Base-by-base conservation (phyloP, 2,888 invertebrate species). In the Bellardia pandia region DNA sequence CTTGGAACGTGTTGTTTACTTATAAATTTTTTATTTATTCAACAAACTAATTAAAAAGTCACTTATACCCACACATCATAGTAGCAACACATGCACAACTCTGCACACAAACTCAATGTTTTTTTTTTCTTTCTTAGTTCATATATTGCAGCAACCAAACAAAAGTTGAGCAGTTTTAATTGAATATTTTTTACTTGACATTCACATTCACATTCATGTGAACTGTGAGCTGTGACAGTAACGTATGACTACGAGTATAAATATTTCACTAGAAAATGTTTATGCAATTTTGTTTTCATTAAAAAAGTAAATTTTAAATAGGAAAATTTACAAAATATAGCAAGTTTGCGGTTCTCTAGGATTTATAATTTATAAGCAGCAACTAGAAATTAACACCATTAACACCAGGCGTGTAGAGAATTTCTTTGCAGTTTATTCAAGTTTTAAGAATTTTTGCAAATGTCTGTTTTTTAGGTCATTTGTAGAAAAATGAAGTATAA, bases 31-130 rank as follows among this genome's bases (percentile, higher is more conserved):
- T 37, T 40, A 53, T 37, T 71, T 68, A 30, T n/a, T 13, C 37
- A 37, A 51, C 64, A 56, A 81, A 81, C 66, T 74, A 81, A 81
- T 81, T 81, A 81, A 82, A 82, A 75, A 75, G 68, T 75, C 75
- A 75, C 37, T 71, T 53, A 30, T 11, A 53, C n/a, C 33, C 51
- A 51, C 68, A 68, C 30, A 68, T n/a, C 2, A 4, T 8, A 71
- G 0, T 33, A 71, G 13, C 30, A 51, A 33, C 51, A 51, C 9
- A 33, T 48, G 42, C 1, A 9, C 11, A 2, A 14, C 8, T 48
- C 0, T 14, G 2, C n/a, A 2, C 14, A 4, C 0, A 53, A 53
- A 53, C 8, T 16, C 16, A 53, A 53, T 3, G 8, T 5, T 0
- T 9, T 42, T n/a, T 45, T 45, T 11, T 45, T 45, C 13, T 45